phyloP scores from a whole-genome alignment of 2,888 invertebrate genomes.

The Scaptodrosophila latifasciaeformis region DNA sequence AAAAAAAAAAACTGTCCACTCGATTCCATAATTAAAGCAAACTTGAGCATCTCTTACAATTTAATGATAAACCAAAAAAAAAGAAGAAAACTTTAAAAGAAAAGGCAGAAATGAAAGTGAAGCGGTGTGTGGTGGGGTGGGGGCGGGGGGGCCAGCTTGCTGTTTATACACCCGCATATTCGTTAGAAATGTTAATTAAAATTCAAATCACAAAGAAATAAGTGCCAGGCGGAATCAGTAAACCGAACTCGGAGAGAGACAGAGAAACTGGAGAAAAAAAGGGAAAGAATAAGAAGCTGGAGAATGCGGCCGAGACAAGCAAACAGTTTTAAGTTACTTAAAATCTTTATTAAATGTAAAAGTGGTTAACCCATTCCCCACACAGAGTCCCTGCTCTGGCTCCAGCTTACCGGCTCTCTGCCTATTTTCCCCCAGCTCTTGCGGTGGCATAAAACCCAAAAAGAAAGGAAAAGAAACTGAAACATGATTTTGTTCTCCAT shows the following conservation, averaged over 20 bases:
- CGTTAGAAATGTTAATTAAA: slow-evolving; percentile 61
- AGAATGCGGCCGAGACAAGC: slow-evolving; percentile 41
- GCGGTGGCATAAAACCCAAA: slow-evolving; percentile 19
- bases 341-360: slow-evolving; percentile 61
- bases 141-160: slow-evolving; percentile 13
- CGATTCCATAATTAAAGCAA: slow-evolving; percentile 1
- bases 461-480: slow-evolving; percentile 18
- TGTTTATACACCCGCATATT: slow-evolving; percentile 39
- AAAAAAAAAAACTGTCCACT: not conserved
- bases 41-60: slow-evolving; percentile 27
- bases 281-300: slow-evolving; percentile 22
- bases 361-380: slow-evolving; percentile 55
- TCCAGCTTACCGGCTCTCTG: slow-evolving; percentile 8
- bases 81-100: not conserved
- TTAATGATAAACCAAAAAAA: slow-evolving; percentile 13
- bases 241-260: slow-evolving; percentile 11
- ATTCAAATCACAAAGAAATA: slow-evolving; percentile 51
- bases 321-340: slow-evolving; percentile 68
- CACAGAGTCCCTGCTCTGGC: not conserved
- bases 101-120: slow-evolving; percentile 17
- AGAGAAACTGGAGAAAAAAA: slow-evolving; percentile 3
- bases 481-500: slow-evolving; percentile 20
- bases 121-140: not conserved
- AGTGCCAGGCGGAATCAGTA: slow-evolving; percentile 5
- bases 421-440: not conserved